These are phyloP conservation scores for Lagorchestes hirsutus DNA, from an alignment of 2,797 vertebrate genomes.

Conservation along the genomic window DNA sequence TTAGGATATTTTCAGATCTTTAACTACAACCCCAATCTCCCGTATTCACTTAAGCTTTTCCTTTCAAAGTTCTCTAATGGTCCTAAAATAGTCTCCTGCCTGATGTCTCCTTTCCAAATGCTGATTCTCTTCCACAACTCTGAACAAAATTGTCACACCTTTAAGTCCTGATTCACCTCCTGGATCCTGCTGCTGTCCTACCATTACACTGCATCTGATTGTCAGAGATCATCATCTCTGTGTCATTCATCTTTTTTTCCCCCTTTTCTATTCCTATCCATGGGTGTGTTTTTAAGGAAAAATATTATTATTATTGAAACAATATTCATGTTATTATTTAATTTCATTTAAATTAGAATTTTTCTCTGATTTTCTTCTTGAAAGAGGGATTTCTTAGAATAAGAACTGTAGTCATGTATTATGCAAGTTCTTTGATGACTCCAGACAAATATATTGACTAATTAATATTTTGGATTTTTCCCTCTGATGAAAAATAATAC, in stretches of 20 bases:
- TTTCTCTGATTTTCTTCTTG: conserved; percentile 24
- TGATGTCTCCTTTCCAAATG: background rate
- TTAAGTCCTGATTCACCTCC: background rate
- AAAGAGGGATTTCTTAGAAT: conserved; percentile 11
- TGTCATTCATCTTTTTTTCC: conserved; percentile 26
- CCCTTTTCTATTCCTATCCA: background rate
- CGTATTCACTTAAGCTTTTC: background rate
- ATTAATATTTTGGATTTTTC: conserved; percentile 57
- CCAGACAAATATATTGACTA: conserved; percentile 68
- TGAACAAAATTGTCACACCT: conserved; percentile 25
- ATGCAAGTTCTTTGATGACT: conserved; percentile 5
- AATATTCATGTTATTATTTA: background rate
- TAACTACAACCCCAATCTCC: background rate
- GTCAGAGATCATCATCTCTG: conserved; percentile 15
- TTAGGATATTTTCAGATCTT: background rate
- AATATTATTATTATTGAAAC: background rate
- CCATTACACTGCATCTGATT: conserved; percentile 15
- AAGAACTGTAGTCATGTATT: conserved; percentile 44
- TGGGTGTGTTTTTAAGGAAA: background rate
- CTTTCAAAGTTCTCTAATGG: background rate
- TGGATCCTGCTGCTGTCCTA: background rate
- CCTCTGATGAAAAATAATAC: conserved; percentile 56
- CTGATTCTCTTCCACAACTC: background rate
- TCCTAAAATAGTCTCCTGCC: background rate
- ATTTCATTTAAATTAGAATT: background rate